A percentile compares a stretch with the other conserved stretches of the same genome.
Evolutionary conservation across 2,888 invertebrate genomes (phyloP).

Genomic region (Gibbula magus): DNA sequence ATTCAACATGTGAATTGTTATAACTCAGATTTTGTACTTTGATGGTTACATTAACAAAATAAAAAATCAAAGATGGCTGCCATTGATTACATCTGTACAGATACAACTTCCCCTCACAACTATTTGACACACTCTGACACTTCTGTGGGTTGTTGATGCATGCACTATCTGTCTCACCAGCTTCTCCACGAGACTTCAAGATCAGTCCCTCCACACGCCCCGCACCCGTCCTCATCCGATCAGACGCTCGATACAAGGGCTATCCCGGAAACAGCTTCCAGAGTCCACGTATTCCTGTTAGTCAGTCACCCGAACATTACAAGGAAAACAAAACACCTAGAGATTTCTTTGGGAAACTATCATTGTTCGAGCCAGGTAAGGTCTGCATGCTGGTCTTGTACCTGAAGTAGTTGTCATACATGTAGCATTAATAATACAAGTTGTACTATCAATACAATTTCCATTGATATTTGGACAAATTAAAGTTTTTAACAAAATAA

Average conservation of each 20-base stretch:
- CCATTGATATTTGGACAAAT: too few relatives aligned
- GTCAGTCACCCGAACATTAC: background rate
- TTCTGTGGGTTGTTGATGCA: background rate
- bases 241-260: slow-evolving; percentile 42
- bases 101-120: too few relatives aligned
- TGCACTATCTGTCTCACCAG: background rate
- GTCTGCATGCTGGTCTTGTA: background rate
- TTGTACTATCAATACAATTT: too few relatives aligned
- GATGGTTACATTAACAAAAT: too few relatives aligned
- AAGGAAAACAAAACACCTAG: slow-evolving; percentile 17
- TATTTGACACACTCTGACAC: too few relatives aligned
- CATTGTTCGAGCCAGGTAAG: slow-evolving; percentile 41
- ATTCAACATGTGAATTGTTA: too few relatives aligned
- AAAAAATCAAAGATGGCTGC: too few relatives aligned
- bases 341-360: slow-evolving; percentile 33
- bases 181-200: background rate
- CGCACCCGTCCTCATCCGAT: background rate
- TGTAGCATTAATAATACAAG: too few relatives aligned
- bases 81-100: too few relatives aligned
- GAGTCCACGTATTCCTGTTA: slow-evolving; percentile 34
- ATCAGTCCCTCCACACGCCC: background rate
- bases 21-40: too few relatives aligned
- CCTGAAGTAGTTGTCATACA: too few relatives aligned
- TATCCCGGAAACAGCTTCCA: slow-evolving; percentile 39
- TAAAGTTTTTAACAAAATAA: too few relatives aligned